Evolutionary conservation across 2,888 invertebrate genomes (phyloP), one percentile per base, ranked within the genome.

Genomic region (Lithophane ornitopus): DNA sequence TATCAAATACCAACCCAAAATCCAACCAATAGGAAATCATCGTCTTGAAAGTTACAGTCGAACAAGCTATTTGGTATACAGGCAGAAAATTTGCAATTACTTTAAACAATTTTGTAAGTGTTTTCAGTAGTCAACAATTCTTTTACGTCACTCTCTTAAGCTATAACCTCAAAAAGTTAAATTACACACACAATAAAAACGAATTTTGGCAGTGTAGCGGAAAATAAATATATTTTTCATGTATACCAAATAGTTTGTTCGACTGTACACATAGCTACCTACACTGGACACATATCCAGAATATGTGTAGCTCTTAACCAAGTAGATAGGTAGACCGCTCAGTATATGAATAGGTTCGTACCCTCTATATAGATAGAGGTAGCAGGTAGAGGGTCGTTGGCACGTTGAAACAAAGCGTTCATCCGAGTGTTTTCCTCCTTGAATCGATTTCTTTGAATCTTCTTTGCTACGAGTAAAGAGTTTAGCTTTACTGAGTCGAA

Each of bases 351-450:
- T 39, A 78, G 3, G 14, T 49, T 22, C 41, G 58, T 52, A 59
- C 28, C 59, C 28, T 59, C 26, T 44, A 12, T 58, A n/a, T 28
- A 28, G 26, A 73, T 28, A 19, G 7, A 74, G 34, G n/a, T 34
- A 56, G 11, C 16, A n/a, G 63, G 26, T 49, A 62, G 59, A 71
- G 70, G 70, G 54, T 66, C 70, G 68, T 62, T 62, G 75, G 56
- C 75, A 80, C 75, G 65, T 61, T 61, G 22, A 52, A 73, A 59
- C 54, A 62, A 74, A 54, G 71, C 49, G 73, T 26, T 70, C 58
- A 28, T 73, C 73, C 8, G 70, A 65, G 59, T 70, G 74, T 85
- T 83, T 85, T 85, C 78, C 86, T 82, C 65, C 49, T 78, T 44
- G 52, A 68, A 81, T 85, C 70, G 83, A 73, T 85, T 78, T 59